Base-by-base conservation (phyloP, 2,113 vertebrate genomes). In the Elachura formosa region DNA sequence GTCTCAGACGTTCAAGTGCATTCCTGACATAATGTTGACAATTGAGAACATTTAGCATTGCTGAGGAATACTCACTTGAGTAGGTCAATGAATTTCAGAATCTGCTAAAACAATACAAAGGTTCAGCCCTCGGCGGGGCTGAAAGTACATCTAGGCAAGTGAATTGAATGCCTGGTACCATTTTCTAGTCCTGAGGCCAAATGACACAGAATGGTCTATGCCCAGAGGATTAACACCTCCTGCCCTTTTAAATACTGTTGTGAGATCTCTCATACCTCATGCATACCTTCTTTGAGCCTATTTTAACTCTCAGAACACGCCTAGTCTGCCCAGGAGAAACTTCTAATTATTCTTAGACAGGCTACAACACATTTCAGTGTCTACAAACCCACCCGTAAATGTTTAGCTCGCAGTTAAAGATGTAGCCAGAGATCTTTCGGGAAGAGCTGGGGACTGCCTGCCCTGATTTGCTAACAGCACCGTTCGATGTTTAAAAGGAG, bases 11-110 rank as follows among this genome's bases (percentile, higher is more conserved):
- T 88, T 87, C 63, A 90, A 80, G 87, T 90, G 75, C 84, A 91
- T 96, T 96, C 85, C 79, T 93, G 68, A 63, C 82, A 93, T 90
- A 91, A 54, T 88, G 76, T 3, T 56, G 74, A 34, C 77, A 75
- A 51, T 51, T 78, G 69, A 9, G 48, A 77, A 67, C 64, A 55
- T 78, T 90, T 84, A 94, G 38, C 15, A 79, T 67, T 77, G 26
- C 55, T 79, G 29, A 76, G 79, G 75, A 85, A 79, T 62, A 89
- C 16, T 63, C 66, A 55, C 51, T 93, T 69, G 41, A 91, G 29
- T 61, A 85, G 38, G 49, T 34, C 71, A 66, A n/a, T 69, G 90
- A 80, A 83, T 90, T 92, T 88, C 54, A 77, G 46, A 80, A 69
- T 74, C 51, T 74, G 17, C 28, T 77, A 31, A 90, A 92, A 66